Evolutionary conservation across 2,113 vertebrate genomes (phyloP).

Genomic region (Anguilla japonica): DNA sequence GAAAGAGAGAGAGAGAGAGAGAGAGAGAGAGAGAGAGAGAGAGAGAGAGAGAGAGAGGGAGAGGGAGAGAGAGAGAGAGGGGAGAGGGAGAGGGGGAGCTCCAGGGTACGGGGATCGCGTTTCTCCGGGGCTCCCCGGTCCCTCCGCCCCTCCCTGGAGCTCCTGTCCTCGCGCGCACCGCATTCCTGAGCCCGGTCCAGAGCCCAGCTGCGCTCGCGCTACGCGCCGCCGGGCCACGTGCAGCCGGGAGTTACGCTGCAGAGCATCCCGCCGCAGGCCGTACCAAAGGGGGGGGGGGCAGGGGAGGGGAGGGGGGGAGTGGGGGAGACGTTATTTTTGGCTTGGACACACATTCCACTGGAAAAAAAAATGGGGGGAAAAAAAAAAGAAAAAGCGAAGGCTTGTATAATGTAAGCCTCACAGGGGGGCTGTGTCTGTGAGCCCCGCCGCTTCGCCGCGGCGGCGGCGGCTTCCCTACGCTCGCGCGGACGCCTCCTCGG

Average conservation of each 20-base stretch:
- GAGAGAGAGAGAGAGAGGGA: too few species aligned
- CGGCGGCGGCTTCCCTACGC: slow-evolving; percentile 46
- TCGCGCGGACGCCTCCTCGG: slow-evolving; percentile 55
- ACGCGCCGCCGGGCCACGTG: slow-evolving; percentile 17
- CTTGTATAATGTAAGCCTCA: background rate
- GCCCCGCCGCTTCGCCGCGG: slow-evolving; percentile 46
- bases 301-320: too few species aligned
- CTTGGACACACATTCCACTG: background rate
- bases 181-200: slow-evolving; percentile 29
- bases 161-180: slow-evolving; percentile 28
- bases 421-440: slow-evolving; percentile 35
- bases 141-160: background rate
- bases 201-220: slow-evolving; percentile 1
- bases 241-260: slow-evolving; percentile 14
- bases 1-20: too few species aligned
- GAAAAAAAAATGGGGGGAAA: slow-evolving; percentile 9
- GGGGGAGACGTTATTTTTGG: slow-evolving; percentile 19
- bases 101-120: background rate
- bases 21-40: too few species aligned
- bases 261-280: background rate
- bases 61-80: too few species aligned
- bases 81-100: background rate
- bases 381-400: background rate
- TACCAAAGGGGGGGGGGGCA: too few species aligned
- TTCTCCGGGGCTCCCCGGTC: slow-evolving; percentile 3